Evolutionary conservation across 35 echinoderm and acorn worm genomes (phyloP), one percentile per base, ranked within the genome.

Genomic region (Heliocidaris tuberculata): DNA sequence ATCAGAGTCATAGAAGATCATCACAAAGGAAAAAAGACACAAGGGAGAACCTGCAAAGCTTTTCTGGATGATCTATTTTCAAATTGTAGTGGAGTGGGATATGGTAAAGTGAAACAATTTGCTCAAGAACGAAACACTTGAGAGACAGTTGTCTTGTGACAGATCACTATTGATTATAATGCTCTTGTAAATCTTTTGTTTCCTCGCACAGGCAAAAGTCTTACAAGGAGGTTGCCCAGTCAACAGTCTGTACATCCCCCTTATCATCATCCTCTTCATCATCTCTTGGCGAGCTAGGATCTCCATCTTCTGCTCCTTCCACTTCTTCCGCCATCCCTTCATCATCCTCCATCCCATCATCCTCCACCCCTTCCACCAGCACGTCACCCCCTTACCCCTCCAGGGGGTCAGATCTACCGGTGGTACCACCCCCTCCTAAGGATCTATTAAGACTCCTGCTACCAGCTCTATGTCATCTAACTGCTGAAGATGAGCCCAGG

Each of bases 381-480:
- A 48, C 49, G 5, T 59, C 24, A 32, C 10, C 48, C 31, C 91
- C 91, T 10, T 49, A 49, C 50, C 16, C 91, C 21, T 59, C 91
- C 27, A 6, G 9, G 29, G 47, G 4, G 47, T 59, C 91, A 5
- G 87, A 31, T 89, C 31, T 48, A 32, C 31, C 31, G 87, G 47
- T 89, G 31, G 87, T 31, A 15, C 4, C 48, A 3, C 47, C 47
- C 10, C 85, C 95, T 47, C 78, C 95, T 29, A 92, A 85, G 30
- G 98, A 99, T 87, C 89, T 99, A 2, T 61, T 99, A n/a, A 86
- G 97, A 24, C 95, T 99, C 6, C 85, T 99, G 30, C 91, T 99
- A 13, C 98, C 98, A 17, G 98, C 95, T 2, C 94, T 99, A 24
- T 99, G 98, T 93, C 98, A 97, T 59, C 95, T 97, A 9, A 96